phyloP scores from a whole-genome alignment of 1,140 invertebrate species.

The Chironomus striatipennis region DNA sequence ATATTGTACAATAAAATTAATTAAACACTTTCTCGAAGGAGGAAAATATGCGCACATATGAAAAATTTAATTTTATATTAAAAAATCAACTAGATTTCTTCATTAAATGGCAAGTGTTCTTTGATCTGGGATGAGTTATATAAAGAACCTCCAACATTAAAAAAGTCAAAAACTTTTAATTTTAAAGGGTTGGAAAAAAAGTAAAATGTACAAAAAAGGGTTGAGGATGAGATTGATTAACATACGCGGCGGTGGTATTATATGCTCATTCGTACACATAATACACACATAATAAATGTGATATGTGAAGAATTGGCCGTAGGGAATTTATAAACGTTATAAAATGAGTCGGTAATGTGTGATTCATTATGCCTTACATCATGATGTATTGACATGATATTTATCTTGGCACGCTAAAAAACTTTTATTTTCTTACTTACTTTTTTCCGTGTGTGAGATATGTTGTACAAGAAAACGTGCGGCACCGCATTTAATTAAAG shows the following conservation, averaged over 20 bases:
- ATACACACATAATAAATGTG: background rate
- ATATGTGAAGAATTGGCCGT: background rate
- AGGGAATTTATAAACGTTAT: background rate
- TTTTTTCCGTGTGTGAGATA: no score
- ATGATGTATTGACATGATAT: conserved; percentile 20
- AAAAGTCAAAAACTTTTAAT: background rate
- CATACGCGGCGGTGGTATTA: background rate
- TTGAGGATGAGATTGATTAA: conserved; percentile 14
- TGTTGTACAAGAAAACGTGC: background rate
- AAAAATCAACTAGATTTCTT: background rate
- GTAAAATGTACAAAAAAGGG: background rate
- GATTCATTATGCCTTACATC: conserved; percentile 1
- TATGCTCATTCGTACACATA: background rate
- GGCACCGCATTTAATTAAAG: conserved; percentile 3
- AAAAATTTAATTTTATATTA: background rate
- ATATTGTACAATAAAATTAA: background rate
- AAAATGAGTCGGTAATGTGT: conserved; percentile 8
- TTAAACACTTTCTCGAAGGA: background rate
- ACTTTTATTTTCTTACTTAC: background rate
- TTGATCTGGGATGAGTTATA: no score
- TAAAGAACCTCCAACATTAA: background rate
- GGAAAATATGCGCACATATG: background rate
- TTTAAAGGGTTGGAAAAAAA: no score
- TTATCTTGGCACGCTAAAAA: conserved; percentile 11
- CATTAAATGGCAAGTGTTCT: no score